Base-by-base conservation (phyloP, 2,888 invertebrate genomes). In the Adela reaumurella region DNA sequence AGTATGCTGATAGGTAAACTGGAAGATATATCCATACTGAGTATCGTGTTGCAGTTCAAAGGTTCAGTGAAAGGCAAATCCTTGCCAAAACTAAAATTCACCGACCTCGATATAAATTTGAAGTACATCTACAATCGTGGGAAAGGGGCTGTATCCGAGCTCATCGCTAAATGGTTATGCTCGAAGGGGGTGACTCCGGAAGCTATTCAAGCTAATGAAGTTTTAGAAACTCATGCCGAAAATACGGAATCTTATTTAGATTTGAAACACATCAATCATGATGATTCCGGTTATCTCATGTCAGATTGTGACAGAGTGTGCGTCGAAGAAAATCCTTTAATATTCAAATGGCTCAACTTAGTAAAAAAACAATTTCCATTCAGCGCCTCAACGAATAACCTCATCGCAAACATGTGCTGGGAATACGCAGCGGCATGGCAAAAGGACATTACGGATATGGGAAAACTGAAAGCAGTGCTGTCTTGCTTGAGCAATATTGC, bases 361-460 rank as follows among this genome's bases (percentile, higher is more conserved):
- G 67, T 92, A 50, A 85, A 86, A 46, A 81, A 83, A 44, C 90
- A 92, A 61, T 96, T 96, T 64, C 96, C 96, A 0, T 86, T 91
- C 56, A 95, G 94, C 65, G 80, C 94, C 48, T 85, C 88, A 49
- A 83, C 89, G 1, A 88, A 90, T 59, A 85, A 89, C 41, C 73
- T 97, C 42, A 76, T 95, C 46, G 86, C 90, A 14, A 93, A 95
- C 64, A 88, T 95, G 82, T 86, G 89, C 55, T 96, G 96, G 96
- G 95, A 96, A 66, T 94, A 91, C 64, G 87, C 92, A 48, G 83
- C 90, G 55, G 83, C 85, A 47, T 97, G 96, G 95, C 90, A 91
- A 62, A 91, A 89, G 65, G 84, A 89, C 55, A 81, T 87, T 52
- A 80, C 85, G 44, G 80, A 83, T 53, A 73, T 89, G 4, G 74